phyloP scores from a whole-genome alignment of 2,797 vertebrate species.

The Ceryle rudis region DNA sequence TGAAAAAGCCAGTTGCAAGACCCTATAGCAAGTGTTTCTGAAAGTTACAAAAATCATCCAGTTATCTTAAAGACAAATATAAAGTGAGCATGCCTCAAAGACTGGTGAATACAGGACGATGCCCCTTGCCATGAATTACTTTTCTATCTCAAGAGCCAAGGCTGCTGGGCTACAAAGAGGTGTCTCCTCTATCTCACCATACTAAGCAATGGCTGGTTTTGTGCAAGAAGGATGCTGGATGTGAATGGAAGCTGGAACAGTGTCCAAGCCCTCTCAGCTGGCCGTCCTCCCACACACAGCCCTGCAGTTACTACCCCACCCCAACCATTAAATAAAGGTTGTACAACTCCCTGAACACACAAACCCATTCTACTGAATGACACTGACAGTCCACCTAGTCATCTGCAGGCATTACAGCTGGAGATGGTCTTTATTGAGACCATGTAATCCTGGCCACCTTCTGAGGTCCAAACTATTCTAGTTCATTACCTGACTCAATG shows the following conservation, averaged over 20 bases:
- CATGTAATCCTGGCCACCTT: fast-evolving
- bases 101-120: background rate
- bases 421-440: background rate
- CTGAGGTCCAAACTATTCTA: background rate
- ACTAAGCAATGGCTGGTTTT: background rate
- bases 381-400: fast-evolving
- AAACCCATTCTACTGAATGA: background rate
- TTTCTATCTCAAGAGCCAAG: background rate
- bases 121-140: background rate
- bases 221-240: background rate
- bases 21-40: background rate
- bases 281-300: background rate
- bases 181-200: background rate
- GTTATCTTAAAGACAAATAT: background rate
- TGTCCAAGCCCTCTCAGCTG: background rate
- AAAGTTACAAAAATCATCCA: background rate
- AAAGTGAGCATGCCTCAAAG: background rate
- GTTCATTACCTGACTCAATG: conserved; percentile 81
- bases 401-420: background rate
- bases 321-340: background rate
- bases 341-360: background rate
- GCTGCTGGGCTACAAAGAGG: background rate
- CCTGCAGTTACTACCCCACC: background rate
- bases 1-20: background rate
- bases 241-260: background rate